Base-by-base conservation (phyloP, 2,797 vertebrate genomes). In the Chromobotia macracanthus region DNA sequence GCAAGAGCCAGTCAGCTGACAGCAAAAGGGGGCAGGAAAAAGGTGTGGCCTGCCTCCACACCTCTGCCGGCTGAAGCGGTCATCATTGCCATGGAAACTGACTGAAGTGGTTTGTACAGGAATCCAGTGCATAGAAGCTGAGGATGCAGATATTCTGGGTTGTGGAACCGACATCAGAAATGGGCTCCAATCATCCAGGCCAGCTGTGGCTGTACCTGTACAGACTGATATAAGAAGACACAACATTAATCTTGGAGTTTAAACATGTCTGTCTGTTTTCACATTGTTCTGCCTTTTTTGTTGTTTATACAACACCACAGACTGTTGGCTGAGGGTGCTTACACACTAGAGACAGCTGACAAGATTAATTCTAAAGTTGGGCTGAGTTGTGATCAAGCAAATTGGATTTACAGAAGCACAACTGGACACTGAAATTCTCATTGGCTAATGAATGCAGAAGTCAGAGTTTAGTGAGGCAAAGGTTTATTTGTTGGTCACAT, bases 21-120 rank as follows among this genome's bases (percentile, higher is more conserved):
- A 74, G 84, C 68, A 12, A 44, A 51, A 16, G 72, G 73, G 55
- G 70, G 69, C 1, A 66, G 50, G 19, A 25, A 82, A 25, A 89
- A 72, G 23, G 89, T 85, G 11, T 88, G 82, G 72, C 82, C 87
- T 50, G 50, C 87, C 72, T 61, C 89, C 25, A 4, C 55, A 5
- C 65, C 85, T 0, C 70, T 84, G 0, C 80, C 80, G 0, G 55
- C 85, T 0, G 90, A 93, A 0, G 86, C 74, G 0, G 90, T 92
- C 0, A 83, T 92, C 21, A 87, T 94, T 0, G 88, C 90, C 61
- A 87, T 93, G 89, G 93, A 94, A 87, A 93, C 87, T 0, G 88
- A 89, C 81, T 94, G 88, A 93, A 3, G 46, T 31, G 35, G n/a
- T n/a, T n/a, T n/a, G n/a, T n/a, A n/a, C n/a, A n/a, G n/a, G n/a